Base-by-base conservation (phyloP, 1,140 invertebrate genomes). In the Camponotus pennsylvanicus region DNA sequence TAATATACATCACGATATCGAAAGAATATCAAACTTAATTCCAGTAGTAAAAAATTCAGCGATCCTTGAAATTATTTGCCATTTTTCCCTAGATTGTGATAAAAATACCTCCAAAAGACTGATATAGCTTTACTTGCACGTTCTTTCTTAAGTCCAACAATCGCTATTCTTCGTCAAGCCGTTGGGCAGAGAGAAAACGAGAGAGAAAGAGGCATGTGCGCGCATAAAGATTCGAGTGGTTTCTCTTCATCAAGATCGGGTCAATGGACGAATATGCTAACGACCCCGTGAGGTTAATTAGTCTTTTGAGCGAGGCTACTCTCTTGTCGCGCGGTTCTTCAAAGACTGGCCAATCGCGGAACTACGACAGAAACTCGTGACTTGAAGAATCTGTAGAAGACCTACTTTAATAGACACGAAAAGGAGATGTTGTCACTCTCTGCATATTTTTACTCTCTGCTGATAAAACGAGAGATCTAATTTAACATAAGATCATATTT, bases 241-340 rank as follows among this genome's bases (percentile, higher is more conserved):
- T 90, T 90, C 90, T 77, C 85, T 86, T 88, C 63, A 57, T 34
- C 76, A 45, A 57, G 45, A 71, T 61, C 63, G 64, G 80, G 87
- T 92, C 88, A 91, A 91, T 77, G 88, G 21, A 92, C 90, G 86
- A 84, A 90, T 90, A 93, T 93, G 91, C 89, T 93, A 93, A 93
- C 90, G 83, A 89, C 75, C 90, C 52, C 49, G 55, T 57, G 59
- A 63, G 78, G 86, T 91, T 93, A 93, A 94, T 94, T 93, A 93
- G 92, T 92, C 91, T 84, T 88, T 76, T 49, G 49, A 86, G 73
- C 73, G 86, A 63, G 49, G 63, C 88, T 71, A 79, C 69, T 64
- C 75, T 78, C 79, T 83, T 73, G 78, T 77, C 85, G 57, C 63
- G 55, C 61, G 34, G 49, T 37, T 86, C 18, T 84, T 66, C 70